Evolutionary conservation across 2,113 vertebrate genomes (phyloP).

Genomic region (Procavia capensis): DNA sequence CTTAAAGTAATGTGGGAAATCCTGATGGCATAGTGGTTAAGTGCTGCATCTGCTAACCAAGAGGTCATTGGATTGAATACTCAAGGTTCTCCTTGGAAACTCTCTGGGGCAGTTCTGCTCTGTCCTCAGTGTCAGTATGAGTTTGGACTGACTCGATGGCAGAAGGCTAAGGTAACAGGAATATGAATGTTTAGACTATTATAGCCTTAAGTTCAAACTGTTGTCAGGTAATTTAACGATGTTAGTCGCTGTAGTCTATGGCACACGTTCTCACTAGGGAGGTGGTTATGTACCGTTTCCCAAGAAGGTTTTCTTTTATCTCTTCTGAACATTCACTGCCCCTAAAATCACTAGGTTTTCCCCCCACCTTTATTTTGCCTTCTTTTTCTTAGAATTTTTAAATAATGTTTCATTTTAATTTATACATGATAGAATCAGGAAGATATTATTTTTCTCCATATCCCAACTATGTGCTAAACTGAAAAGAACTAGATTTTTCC

Average conservation of each 20-base stretch:
- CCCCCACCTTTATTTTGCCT: neutral
- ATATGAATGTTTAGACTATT: neutral
- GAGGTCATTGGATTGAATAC: no score
- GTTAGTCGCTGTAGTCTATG: neutral
- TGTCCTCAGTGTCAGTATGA: no score
- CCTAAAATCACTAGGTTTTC: neutral
- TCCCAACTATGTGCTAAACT: neutral
- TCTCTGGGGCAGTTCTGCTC: no score
- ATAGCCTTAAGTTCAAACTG: neutral
- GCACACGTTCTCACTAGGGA: neutral
- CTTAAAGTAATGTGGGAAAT: neutral
- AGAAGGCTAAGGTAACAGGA: neutral
- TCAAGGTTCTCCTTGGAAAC: no score
- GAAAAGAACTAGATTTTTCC: neutral
- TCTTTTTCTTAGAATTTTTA: neutral
- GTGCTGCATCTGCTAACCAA: no score
- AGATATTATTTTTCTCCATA: neutral
- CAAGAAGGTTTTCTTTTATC: neutral
- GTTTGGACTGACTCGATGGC: no score
- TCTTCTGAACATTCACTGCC: neutral
- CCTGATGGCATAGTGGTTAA: no score
- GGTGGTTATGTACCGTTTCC: neutral
- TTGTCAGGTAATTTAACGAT: neutral
- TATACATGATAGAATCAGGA: neutral
- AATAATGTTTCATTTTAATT: neutral